Evolutionary conservation across 2,797 vertebrate species (phyloP), one percentile per base, ranked within the genome.

Genomic region (Serranus cabrilla): DNA sequence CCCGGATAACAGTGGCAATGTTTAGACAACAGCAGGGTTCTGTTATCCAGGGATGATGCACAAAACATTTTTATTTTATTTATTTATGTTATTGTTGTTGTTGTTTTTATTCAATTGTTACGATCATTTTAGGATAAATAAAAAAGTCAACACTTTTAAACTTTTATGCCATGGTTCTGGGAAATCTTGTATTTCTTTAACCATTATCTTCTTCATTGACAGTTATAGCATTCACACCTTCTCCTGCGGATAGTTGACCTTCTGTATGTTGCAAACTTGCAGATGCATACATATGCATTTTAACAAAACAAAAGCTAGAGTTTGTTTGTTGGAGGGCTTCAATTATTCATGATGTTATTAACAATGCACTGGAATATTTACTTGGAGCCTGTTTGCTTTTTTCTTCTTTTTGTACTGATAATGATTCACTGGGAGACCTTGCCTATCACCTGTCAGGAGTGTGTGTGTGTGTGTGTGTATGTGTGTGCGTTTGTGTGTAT

Each of bases 291-390:
- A 62, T 46, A 16, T 23, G 2, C 20, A 20, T 37, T 49, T 39
- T 23, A 10, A 12, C 8, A 5, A 21, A 23, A 40, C 25, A 13
- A 3, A 16, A 42, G 25, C 9, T 46, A 20, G 4, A 42, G 39
- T 5, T 42, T 1, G 1, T 61, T 17, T 47, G 43, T 52, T 27
- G 20, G 50, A 46, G 31, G 20, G 2, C 61, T 62, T 43, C 11
- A 51, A 31, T 57, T 59, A 74, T 49, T 59, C 46, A 51, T 34
- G 34, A 16, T 25, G 51, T 18, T 54, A 54, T 17, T 31, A 27
- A 54, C 13, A 42, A 42, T 11, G 42, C 51, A 54, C 14, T 31
- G 16, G 2, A 11, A 42, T 25, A 42, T 42, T 58, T 23, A 23
- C 3, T 0, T 10, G 4, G n/a, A 20, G 54, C 18, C 18, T 39